These are phyloP conservation scores for Orthonevra nobilis DNA, from an alignment of 2,888 invertebrate species.

Conservation along the genomic window DNA sequence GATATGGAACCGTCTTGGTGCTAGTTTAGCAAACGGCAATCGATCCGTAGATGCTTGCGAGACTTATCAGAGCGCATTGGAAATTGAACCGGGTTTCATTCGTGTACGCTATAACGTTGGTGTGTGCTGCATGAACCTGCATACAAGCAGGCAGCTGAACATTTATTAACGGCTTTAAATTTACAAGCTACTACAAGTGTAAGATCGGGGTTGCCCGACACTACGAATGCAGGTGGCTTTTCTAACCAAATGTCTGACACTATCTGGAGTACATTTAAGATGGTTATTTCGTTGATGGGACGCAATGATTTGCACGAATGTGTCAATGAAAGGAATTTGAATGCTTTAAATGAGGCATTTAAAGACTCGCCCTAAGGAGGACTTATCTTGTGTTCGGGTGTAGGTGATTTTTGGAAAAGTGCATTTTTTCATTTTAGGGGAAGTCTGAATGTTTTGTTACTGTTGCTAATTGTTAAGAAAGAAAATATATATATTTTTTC, in stretches of 20 bases:
- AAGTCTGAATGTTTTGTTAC: constrained; percentile 27
- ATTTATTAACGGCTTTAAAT: constrained; percentile 95
- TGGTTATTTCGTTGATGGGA: constrained; percentile 92
- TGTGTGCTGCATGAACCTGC: constrained; percentile 97
- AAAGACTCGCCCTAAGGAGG: constrained; percentile 72
- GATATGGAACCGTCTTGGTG: constrained; percentile 98
- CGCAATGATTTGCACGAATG: constrained; percentile 84
- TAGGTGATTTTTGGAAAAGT: constrained; percentile 4
- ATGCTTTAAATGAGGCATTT: constrained; percentile 83
- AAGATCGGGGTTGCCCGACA: constrained; percentile 82
- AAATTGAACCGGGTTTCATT: constrained; percentile 96
- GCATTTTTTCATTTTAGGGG: not conserved
- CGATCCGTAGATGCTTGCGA: constrained; percentile 97
- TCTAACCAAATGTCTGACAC: constrained; percentile 89
- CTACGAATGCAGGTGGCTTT: constrained; percentile 77
- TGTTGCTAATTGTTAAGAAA: constrained; percentile 57
- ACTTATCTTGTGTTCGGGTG: not conserved
- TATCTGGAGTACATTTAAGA: constrained; percentile 95
- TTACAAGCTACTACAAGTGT: constrained; percentile 87
- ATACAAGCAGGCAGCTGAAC: constrained; percentile 97
- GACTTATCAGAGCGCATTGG: constrained; percentile 95
- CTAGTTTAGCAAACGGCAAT: constrained; percentile 97
- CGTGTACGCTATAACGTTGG: constrained; percentile 98
- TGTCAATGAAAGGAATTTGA: constrained; percentile 84
- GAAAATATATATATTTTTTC: too few relatives aligned